A percentile compares a stretch with the other conserved stretches of the same genome.
phyloP scores from a whole-genome alignment of 2,113 vertebrate genomes.

The Pachypanchax playfairii region DNA sequence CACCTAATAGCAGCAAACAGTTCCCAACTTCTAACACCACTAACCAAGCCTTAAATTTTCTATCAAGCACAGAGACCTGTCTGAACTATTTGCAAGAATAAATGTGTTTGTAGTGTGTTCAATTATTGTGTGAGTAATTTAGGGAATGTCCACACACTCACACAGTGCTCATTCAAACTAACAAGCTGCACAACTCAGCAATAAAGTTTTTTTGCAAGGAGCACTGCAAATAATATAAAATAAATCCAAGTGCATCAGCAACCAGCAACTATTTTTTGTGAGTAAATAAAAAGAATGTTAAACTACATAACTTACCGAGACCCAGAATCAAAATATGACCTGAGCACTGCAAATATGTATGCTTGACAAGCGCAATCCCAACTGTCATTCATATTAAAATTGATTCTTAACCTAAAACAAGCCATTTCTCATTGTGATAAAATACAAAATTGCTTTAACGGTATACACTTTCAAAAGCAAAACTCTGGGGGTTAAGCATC shows the following conservation, averaged over 20 bases:
- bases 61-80: too few species aligned
- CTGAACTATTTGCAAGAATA: too few species aligned
- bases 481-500: too few species aligned
- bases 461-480: neutral
- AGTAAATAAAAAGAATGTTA: neutral
- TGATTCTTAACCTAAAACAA: neutral
- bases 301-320: neutral
- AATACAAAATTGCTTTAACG: neutral
- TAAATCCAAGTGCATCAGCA: neutral
- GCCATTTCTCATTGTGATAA: too few species aligned
- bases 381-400: neutral
- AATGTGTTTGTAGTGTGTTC: neutral
- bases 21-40: neutral
- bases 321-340: neutral
- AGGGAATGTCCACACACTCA: conserved; percentile 5
- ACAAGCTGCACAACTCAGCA: neutral
- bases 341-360: neutral
- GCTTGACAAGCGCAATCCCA: neutral
- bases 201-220: neutral
- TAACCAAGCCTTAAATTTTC: conserved; percentile 19
- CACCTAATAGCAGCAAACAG: conserved; percentile 9
- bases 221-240: neutral
- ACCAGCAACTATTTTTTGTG: neutral
- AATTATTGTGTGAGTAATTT: neutral
- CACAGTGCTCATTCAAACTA: neutral